Evolutionary conservation across 2,797 vertebrate species (phyloP).

Genomic region (Lithobates sylvaticus): DNA sequence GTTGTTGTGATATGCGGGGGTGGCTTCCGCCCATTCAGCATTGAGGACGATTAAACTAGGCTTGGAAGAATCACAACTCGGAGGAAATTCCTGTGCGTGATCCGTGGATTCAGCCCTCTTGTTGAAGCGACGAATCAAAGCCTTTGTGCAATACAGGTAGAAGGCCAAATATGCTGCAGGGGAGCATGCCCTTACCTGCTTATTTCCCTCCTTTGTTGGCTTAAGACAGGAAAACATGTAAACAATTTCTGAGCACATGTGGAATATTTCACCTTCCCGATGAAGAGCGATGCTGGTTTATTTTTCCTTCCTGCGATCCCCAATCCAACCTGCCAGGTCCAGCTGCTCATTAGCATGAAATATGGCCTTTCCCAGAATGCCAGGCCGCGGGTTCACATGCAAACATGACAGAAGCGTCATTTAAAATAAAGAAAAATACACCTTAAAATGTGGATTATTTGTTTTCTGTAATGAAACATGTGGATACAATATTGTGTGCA

Average conservation of each 20-base stretch:
- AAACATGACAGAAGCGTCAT: constrained; percentile 10
- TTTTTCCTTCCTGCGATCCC: constrained; percentile 19
- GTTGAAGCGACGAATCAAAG: constrained; percentile 1
- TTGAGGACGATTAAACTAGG: too few relatives aligned
- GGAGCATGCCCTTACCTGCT: constrained; percentile 24
- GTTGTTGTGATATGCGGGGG: too few relatives aligned
- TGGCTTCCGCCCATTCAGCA: too few relatives aligned
- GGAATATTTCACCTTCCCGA: constrained; percentile 38
- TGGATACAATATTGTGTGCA: neutral
- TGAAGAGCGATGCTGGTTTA: constrained; percentile 18
- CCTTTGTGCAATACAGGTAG: constrained; percentile 27
- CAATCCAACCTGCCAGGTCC: constrained; percentile 17
- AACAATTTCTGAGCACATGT: constrained; percentile 26
- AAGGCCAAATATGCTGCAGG: neutral
- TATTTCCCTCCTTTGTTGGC: constrained; percentile 15
- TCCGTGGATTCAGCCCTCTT: constrained; percentile 16
- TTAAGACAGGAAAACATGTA: constrained; percentile 49
- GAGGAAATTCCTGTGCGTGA: constrained; percentile 26
- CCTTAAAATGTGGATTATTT: constrained; percentile 8
- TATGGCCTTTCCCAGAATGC: neutral
- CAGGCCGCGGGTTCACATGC: neutral
- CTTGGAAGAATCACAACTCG: neutral
- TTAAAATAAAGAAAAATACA: constrained; percentile 23
- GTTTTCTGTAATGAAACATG: constrained; percentile 15
- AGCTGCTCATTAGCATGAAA: constrained; percentile 25